These are phyloP conservation scores for Pseudanteris insignis DNA, from an alignment of 2,888 invertebrate genomes.

Conservation along the genomic window DNA sequence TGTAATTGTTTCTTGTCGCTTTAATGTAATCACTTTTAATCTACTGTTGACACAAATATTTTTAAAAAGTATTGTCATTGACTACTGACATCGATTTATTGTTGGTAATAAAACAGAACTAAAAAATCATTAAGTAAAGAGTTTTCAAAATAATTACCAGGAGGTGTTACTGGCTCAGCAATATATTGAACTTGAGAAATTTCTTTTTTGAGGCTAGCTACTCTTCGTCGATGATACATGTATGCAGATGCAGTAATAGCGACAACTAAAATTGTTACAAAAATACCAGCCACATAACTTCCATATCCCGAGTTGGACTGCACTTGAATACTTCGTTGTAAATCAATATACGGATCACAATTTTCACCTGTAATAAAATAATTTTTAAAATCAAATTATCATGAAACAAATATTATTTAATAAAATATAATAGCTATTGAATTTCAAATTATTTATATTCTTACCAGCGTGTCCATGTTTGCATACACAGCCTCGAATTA, in stretches of 20 bases:
- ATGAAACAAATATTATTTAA: too few species aligned
- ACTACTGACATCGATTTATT: too few species aligned
- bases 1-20: too few species aligned
- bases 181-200: slow-evolving; percentile 89
- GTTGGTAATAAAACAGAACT: too few species aligned
- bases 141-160: slow-evolving; percentile 69
- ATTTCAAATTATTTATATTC: too few species aligned
- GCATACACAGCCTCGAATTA: not conserved
- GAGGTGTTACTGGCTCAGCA: slow-evolving; percentile 76
- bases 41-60: too few species aligned
- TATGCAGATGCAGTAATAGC: slow-evolving; percentile 74
- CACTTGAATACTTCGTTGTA: slow-evolving; percentile 52
- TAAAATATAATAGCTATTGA: too few species aligned
- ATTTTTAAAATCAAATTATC: too few species aligned
- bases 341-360: slow-evolving; percentile 70
- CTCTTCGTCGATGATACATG: slow-evolving; percentile 83
- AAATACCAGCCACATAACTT: slow-evolving; percentile 70
- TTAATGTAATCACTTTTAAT: too few species aligned
- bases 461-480: too few species aligned
- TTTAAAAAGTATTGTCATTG: too few species aligned
- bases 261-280: slow-evolving; percentile 75
- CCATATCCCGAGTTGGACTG: slow-evolving; percentile 60
- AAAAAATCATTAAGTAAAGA: too few species aligned
- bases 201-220: slow-evolving; percentile 84
- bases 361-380: slow-evolving; percentile 70